Conservation (phyloP, 2,888 invertebrate genomes). For the Perizoma affinitatum region DNA sequence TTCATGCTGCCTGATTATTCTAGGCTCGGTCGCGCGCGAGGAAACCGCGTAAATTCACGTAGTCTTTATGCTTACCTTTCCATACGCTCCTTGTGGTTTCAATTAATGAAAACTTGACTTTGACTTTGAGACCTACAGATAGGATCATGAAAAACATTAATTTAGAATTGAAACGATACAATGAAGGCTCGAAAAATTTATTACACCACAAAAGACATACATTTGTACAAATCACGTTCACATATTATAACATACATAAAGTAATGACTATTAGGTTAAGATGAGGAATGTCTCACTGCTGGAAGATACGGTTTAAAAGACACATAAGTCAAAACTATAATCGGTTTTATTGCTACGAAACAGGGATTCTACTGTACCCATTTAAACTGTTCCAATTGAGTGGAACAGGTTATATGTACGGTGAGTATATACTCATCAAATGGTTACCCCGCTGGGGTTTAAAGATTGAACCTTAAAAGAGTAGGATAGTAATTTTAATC, state of each 20-base stretch:
- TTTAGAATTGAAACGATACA: slow-evolving; percentile 32
- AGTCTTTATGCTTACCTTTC: too few relatives aligned
- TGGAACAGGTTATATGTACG: background rate
- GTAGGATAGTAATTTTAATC: too few relatives aligned
- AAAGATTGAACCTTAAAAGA: too few relatives aligned
- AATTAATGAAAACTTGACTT: too few relatives aligned
- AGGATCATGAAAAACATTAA: too few relatives aligned
- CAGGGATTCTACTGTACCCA: background rate
- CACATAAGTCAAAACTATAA: slow-evolving; percentile 7
- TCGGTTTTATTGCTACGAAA: slow-evolving; percentile 6
- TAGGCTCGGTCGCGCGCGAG: too few relatives aligned
- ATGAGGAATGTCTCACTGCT: slow-evolving; percentile 41
- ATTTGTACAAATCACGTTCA: slow-evolving; percentile 72
- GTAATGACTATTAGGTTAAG: slow-evolving; percentile 50
- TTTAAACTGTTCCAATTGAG: background rate
- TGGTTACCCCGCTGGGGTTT: too few relatives aligned
- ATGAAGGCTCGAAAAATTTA: slow-evolving; percentile 67
- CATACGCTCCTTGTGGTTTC: too few relatives aligned
- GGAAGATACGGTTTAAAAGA: slow-evolving; percentile 11
- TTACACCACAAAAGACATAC: slow-evolving; percentile 75
- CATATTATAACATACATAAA: slow-evolving; percentile 46
- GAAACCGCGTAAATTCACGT: too few relatives aligned
- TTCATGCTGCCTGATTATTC: too few relatives aligned
- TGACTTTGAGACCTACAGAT: too few relatives aligned
- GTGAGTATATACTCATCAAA: too few relatives aligned